Base-by-base conservation (phyloP, 1,140 invertebrate genomes). In the Bombus polaris region DNA sequence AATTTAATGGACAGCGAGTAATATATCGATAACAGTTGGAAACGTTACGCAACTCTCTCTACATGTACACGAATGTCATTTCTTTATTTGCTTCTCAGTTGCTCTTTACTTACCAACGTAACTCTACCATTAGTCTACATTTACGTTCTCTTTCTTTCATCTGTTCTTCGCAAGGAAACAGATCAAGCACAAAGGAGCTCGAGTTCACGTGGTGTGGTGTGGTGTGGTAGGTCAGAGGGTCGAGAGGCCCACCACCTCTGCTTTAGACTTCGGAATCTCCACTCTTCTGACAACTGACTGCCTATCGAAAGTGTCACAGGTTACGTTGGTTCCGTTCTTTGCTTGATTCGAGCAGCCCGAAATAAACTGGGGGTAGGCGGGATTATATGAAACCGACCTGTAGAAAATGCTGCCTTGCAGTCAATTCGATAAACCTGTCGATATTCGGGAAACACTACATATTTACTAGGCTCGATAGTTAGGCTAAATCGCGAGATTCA, bases 191-290 rank as follows among this genome's bases (percentile, higher is more conserved):
- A 68, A 32, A 74, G 47, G 70, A 86, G 3, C 76, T 71, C 53
- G 66, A 80, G 82, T 83, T 89, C 78, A 74, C 66, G 42, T 44
- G 39, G 53, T 78, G 28, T 62, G 39, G 53, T 78, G 12, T 62
- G 3, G 70, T 28, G 84, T 28, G 84, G 88, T 91, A 88, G 89
- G 89, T 91, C 89, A 91, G 74, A 72, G 74, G 81, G 84, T 87
- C 77, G 73, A 83, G 81, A 87, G 86, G 57, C 81, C 78, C 66
- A 65, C 53, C 59, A 72, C 25, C 53, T 76, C 77, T 39, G 15
- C 53, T 32, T 47, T 47, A 71, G 78, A 75, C 57, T 62, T 71
- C 47, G 74, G 39, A 35, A 53, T 73, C 53, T 81, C 53, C 37
- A 37, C 35, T 71, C 62, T 62, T 85, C 68, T 83, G 75, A 80